Conservation (phyloP, 2,888 invertebrate species). For the Melangyna quadrimaculata region DNA sequence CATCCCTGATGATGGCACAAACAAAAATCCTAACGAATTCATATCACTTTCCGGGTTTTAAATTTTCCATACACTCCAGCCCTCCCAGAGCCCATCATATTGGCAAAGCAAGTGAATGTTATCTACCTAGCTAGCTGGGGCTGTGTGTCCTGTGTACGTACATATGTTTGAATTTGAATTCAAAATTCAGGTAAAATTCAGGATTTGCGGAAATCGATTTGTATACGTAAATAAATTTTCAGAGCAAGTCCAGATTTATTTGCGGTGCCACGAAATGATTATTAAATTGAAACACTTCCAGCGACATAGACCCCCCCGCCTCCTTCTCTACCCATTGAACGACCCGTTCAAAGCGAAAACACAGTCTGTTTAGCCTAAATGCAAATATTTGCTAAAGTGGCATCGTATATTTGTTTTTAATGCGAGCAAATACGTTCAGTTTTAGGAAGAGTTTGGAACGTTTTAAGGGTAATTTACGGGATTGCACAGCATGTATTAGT, state of each 20-base stretch:
- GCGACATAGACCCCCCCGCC: not conserved
- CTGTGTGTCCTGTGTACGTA: not conserved
- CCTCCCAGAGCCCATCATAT: not conserved
- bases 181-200: conserved; percentile 40
- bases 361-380: conserved; percentile 2
- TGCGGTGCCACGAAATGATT: conserved; percentile 67
- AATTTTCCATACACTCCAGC: not conserved
- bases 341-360: not conserved
- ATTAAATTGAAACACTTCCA: conserved; percentile 64
- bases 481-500: too few relatives aligned
- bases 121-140: not conserved
- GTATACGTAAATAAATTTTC: conserved; percentile 33
- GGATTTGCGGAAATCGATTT: conserved; percentile 42
- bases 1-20: not conserved
- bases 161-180: conserved; percentile 17
- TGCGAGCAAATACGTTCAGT: conserved; percentile 12
- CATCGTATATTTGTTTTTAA: not conserved
- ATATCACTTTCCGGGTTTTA: conserved; percentile 35
- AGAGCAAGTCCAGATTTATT: conserved; percentile 54
- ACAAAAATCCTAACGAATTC: conserved; percentile 49
- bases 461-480: not conserved
- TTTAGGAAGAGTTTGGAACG: conserved; percentile 1
- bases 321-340: not conserved
- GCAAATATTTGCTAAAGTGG: conserved; percentile 49
- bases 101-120: not conserved